phyloP scores from a whole-genome alignment of 64 coral and sea anemone genomes.

The Anthopleura sola region DNA sequence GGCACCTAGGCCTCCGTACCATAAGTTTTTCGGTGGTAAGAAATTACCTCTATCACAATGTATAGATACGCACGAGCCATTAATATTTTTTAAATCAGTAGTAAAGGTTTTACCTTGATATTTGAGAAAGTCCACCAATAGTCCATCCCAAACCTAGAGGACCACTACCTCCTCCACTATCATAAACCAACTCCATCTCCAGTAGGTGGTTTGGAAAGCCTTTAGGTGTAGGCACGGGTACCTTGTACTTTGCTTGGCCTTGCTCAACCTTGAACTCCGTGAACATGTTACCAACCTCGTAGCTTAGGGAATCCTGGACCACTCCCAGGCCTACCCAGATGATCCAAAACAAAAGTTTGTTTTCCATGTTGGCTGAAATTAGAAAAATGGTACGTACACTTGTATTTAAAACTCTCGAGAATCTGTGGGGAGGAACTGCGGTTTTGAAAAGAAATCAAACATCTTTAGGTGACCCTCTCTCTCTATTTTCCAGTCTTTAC shows the following conservation, averaged over 20 bases:
- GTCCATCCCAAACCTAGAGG: background rate
- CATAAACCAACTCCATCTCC: background rate
- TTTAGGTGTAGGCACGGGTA: conserved; percentile 12
- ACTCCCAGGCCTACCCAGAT: background rate
- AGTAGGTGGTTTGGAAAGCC: conserved; percentile 15
- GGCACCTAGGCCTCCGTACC: no score
- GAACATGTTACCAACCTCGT: conserved; percentile 19
- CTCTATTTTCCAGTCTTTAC: no score
- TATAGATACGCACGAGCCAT: no score
- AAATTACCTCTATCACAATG: no score
- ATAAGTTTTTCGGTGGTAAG: no score
- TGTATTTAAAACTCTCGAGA: no score
- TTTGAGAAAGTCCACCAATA: background rate
- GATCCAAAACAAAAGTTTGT: background rate
- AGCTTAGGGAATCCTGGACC: background rate
- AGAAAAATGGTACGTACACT: background rate
- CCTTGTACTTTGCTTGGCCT: conserved; percentile 12
- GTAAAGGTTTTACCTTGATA: background rate
- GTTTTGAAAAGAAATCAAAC: no score
- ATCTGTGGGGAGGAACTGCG: no score
- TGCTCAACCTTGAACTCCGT: conserved; percentile 15
- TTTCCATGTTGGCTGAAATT: background rate
- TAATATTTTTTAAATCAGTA: no score
- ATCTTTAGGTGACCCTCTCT: no score
- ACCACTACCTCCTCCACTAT: conserved; percentile 9